Percentiles rank a stretch among this genome's conserved stretches.
These are phyloP conservation scores for Thaleichthys pacificus DNA, from an alignment of 2,797 vertebrate species.

Conservation along the genomic window DNA sequence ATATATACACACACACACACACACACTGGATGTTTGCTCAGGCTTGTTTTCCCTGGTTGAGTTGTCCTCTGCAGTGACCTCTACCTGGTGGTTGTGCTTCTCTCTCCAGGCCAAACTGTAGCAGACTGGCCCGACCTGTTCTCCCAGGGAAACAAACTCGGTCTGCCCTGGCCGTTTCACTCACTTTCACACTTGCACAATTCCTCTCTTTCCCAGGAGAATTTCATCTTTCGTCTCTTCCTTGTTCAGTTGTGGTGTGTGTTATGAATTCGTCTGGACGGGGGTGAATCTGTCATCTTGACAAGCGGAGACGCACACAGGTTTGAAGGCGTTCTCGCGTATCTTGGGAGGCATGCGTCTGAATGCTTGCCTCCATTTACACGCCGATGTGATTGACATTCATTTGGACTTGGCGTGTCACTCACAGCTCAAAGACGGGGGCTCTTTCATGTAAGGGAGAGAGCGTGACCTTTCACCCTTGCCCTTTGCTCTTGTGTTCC, in stretches of 20 bases:
- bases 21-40: slow-evolving; percentile 51
- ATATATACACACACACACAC: background rate
- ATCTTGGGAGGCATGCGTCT: background rate
- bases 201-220: background rate
- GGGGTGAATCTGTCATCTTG: background rate
- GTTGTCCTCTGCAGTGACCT: slow-evolving; percentile 68
- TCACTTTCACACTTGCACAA: slow-evolving; percentile 31
- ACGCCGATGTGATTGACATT: slow-evolving; percentile 1
- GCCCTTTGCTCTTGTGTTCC: slow-evolving; percentile 44
- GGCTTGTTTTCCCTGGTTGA: slow-evolving; percentile 51
- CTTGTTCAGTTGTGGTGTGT: no score
- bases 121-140: slow-evolving; percentile 69
- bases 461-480: slow-evolving; percentile 31
- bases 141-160: slow-evolving; percentile 33
- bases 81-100: slow-evolving; percentile 46
- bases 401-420: slow-evolving; percentile 11
- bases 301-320: no score
- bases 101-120: slow-evolving; percentile 37
- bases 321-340: background rate
- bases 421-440: slow-evolving; percentile 15
- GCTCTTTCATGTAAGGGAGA: slow-evolving; percentile 21
- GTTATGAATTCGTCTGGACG: background rate
- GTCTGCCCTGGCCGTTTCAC: background rate
- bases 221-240: background rate
- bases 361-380: background rate